Conservation (phyloP, 2,113 vertebrate genomes). For the Dipodomys stephensi region DNA sequence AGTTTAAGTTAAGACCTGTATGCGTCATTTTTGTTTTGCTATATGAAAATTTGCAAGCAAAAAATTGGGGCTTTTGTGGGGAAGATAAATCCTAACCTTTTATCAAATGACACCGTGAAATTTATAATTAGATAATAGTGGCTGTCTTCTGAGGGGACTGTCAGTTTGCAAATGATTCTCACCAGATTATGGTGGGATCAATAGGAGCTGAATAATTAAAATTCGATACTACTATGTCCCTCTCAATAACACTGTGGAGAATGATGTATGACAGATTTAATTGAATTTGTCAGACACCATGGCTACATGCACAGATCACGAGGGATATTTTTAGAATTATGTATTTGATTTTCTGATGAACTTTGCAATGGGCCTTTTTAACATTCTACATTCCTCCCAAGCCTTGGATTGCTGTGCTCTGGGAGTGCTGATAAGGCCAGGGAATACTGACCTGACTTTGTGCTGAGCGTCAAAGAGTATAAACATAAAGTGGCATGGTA, state of each 20-base stretch:
- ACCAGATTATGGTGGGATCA: conserved; percentile 88
- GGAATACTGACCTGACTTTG: conserved; percentile 78
- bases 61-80: conserved; percentile 42
- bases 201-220: conserved; percentile 92
- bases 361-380: conserved; percentile 82
- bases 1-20: conserved; percentile 25
- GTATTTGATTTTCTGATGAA: conserved; percentile 84
- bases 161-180: conserved; percentile 87
- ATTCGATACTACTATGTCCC: conserved; percentile 87
- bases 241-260: conserved; percentile 88
- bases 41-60: conserved; percentile 65
- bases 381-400: conserved; percentile 76
- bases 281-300: conserved; percentile 88
- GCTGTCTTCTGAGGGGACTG: conserved; percentile 85
- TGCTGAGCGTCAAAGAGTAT: conserved; percentile 77
- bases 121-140: conserved; percentile 89
- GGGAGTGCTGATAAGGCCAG: conserved; percentile 65
- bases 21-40: conserved; percentile 75
- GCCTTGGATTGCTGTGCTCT: conserved; percentile 71
- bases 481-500: conserved; percentile 60
- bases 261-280: conserved; percentile 90
- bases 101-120: conserved; percentile 86
- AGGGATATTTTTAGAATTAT: conserved; percentile 88
- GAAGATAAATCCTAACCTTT: conserved; percentile 82
- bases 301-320: conserved; percentile 83